Conservation (phyloP, 2,113 vertebrate species). For the Corythaixoides concolor region DNA sequence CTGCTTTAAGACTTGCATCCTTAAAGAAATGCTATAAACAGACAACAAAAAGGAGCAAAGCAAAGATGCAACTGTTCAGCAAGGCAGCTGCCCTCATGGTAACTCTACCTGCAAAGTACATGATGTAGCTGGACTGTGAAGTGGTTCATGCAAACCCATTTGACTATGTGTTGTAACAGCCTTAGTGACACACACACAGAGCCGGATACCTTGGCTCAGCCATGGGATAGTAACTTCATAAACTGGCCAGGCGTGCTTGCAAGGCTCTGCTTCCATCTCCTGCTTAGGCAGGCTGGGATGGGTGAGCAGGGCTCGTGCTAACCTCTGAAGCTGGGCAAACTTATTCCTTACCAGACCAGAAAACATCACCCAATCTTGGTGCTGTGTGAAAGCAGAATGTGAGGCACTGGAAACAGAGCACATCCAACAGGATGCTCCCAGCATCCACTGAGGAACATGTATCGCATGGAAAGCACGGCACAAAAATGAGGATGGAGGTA, state of each 20-base stretch:
- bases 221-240: neutral
- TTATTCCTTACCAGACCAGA: neutral
- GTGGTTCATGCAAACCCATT: neutral
- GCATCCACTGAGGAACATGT: neutral
- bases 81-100: neutral
- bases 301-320: neutral
- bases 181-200: neutral
- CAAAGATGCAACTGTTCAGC: neutral
- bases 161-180: neutral
- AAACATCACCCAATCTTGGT: neutral
- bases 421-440: neutral
- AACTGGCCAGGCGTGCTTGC: neutral
- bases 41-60: neutral
- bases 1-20: neutral
- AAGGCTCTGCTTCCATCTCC: neutral
- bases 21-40: neutral
- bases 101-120: neutral
- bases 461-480: neutral
- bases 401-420: neutral
- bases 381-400: neutral
- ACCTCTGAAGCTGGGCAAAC: neutral
- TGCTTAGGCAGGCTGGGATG: neutral
- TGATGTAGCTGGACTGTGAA: neutral
- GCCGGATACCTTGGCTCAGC: neutral
- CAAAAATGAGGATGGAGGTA: neutral